Conservation (phyloP, 2,797 vertebrate genomes). For the Lithobates sylvaticus region DNA sequence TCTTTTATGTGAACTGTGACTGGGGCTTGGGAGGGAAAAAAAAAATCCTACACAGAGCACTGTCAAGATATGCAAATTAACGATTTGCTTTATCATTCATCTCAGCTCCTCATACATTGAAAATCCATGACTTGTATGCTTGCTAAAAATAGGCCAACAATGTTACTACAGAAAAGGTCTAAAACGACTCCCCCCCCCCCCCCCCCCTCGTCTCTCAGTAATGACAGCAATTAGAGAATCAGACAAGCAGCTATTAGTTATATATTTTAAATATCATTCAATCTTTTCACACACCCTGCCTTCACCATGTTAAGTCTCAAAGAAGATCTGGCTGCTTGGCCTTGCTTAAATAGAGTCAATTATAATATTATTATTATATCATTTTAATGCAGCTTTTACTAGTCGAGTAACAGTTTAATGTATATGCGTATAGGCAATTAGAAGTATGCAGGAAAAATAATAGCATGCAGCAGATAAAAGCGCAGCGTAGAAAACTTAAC, state of each 20-base stretch:
- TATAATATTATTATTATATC: constrained; percentile 44
- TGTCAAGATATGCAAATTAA: constrained; percentile 84
- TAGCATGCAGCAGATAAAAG: constrained; percentile 26
- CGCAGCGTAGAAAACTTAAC: constrained; percentile 23
- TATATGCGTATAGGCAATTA: constrained; percentile 44
- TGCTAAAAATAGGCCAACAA: constrained; percentile 81
- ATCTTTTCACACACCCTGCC: constrained; percentile 73
- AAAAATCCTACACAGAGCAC: constrained; percentile 77
- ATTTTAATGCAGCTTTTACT: constrained; percentile 25
- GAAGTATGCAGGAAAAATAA: constrained; percentile 7
- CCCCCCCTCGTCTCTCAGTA: constrained; percentile 75
- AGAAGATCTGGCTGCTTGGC: constrained; percentile 51
- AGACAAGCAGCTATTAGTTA: constrained; percentile 79
- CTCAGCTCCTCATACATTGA: constrained; percentile 80
- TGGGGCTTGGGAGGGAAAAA: constrained; percentile 79
- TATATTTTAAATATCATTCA: constrained; percentile 83
- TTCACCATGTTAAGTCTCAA: constrained; percentile 63
- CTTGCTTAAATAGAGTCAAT: constrained; percentile 44
- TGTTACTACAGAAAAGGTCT: constrained; percentile 77
- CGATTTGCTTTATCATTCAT: constrained; percentile 85
- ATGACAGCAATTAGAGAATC: constrained; percentile 82
- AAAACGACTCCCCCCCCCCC: constrained; percentile 75
- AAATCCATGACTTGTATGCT: constrained; percentile 82
- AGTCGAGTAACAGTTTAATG: constrained; percentile 36
- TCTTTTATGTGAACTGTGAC: constrained; percentile 82